A percentile compares a stretch with the other conserved stretches of the same genome.
These are phyloP conservation scores for Meteorus colon DNA, from an alignment of 2,888 invertebrate genomes.

Conservation along the genomic window DNA sequence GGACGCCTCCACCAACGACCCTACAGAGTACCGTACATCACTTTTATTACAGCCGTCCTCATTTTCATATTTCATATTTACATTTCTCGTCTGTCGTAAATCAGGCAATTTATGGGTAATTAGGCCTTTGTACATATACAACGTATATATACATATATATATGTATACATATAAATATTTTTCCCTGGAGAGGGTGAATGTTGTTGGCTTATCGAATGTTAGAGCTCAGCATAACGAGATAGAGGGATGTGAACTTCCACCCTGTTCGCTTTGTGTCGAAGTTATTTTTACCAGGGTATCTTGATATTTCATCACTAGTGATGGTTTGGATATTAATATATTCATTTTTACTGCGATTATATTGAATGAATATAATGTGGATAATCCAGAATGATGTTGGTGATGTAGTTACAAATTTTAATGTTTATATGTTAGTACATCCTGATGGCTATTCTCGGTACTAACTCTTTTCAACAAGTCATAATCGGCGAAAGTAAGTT, in stretches of 20 bases:
- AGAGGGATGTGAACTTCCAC: slow-evolving; percentile 35
- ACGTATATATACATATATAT: slow-evolving; percentile 34
- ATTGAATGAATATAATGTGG: background rate
- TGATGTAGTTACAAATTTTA: background rate
- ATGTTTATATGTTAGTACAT: background rate
- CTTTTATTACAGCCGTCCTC: slow-evolving; percentile 75
- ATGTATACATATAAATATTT: slow-evolving; percentile 14
- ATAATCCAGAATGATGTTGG: background rate
- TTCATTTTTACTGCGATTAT: background rate
- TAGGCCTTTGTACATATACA: slow-evolving; percentile 67
- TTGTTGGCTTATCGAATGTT: slow-evolving; percentile 61
- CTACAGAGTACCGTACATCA: slow-evolving; percentile 75
- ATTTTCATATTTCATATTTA: slow-evolving; percentile 74
- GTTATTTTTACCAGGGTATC: background rate
- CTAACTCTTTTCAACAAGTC: slow-evolving; percentile 43
- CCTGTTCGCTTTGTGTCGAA: background rate
- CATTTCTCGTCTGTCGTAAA: slow-evolving; percentile 72
- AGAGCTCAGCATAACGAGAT: slow-evolving; percentile 49
- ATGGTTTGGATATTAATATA: background rate
- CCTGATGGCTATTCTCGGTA: slow-evolving; percentile 24
- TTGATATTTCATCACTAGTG: background rate
- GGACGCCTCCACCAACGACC: slow-evolving; percentile 75
- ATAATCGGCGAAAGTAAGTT: slow-evolving; percentile 39
- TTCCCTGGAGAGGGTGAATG: slow-evolving; percentile 45
- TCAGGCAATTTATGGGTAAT: slow-evolving; percentile 73